Conservation (phyloP, 2,113 vertebrate species). For the Balaeniceps rex region DNA sequence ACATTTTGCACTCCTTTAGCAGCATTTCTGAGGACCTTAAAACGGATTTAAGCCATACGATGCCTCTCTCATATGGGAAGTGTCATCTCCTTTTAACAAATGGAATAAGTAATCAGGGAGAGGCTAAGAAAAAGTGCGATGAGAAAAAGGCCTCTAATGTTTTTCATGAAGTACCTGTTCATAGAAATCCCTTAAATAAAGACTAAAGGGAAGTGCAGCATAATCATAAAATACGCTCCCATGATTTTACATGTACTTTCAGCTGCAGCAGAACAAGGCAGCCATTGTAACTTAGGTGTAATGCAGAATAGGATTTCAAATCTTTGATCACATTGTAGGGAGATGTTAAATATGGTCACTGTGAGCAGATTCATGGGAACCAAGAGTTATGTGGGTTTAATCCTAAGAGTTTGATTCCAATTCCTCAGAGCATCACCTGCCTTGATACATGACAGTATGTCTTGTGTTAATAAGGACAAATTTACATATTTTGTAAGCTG, state of each 20-base stretch:
- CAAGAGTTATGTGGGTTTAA: background rate
- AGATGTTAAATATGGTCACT: background rate
- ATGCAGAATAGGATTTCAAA: background rate
- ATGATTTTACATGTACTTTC: background rate
- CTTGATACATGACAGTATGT: fast-evolving
- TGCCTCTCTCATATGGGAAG: background rate
- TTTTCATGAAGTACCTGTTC: background rate
- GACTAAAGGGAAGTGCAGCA: background rate
- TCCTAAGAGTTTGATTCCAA: background rate
- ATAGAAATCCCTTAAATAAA: background rate
- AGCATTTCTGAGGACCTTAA: background rate
- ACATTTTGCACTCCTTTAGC: background rate
- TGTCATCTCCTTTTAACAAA: background rate
- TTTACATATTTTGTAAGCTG: background rate
- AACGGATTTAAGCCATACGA: background rate
- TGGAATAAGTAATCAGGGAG: background rate
- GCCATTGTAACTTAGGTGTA: background rate
- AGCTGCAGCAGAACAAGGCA: background rate
- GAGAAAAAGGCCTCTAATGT: background rate
- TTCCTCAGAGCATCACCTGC: background rate
- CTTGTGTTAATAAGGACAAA: background rate
- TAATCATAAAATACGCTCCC: background rate
- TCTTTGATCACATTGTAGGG: background rate
- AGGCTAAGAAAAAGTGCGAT: background rate
- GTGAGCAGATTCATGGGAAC: background rate